A percentile compares a stretch with the other conserved stretches of the same genome.
Conservation (phyloP, 2,888 invertebrate species). For the Phania funesta region DNA sequence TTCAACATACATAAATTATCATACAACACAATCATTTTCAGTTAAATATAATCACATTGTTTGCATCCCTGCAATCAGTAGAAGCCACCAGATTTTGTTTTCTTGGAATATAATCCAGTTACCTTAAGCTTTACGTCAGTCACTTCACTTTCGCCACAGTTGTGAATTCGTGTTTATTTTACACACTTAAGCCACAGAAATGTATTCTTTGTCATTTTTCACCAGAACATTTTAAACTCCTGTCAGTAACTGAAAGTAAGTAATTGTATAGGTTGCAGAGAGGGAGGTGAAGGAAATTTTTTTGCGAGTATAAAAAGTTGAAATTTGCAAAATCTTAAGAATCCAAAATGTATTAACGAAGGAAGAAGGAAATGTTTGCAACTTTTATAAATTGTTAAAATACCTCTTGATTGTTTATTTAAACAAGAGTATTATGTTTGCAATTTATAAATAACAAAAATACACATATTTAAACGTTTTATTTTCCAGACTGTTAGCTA, state of each 20-base stretch:
- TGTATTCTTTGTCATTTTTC: slow-evolving; percentile 64
- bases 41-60: slow-evolving; percentile 3
- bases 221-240: slow-evolving; percentile 60
- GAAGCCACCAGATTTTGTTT: slow-evolving; percentile 35
- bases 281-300: slow-evolving; percentile 38
- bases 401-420: slow-evolving; percentile 65
- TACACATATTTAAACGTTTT: slow-evolving; percentile 58
- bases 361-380: slow-evolving; percentile 15
- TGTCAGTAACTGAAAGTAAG: slow-evolving; percentile 62
- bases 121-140: slow-evolving; percentile 60
- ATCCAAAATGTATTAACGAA: not conserved
- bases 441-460: slow-evolving; percentile 29
- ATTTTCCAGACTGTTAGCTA: slow-evolving; percentile 49
- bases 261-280: slow-evolving; percentile 56
- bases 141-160: slow-evolving; percentile 6
- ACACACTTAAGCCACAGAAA: slow-evolving; percentile 55
- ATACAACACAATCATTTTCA: slow-evolving; percentile 36
- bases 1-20: slow-evolving; percentile 58
- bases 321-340: slow-evolving; percentile 48
- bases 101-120: slow-evolving; percentile 56
- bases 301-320: slow-evolving; percentile 31
- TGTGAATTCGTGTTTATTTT: not conserved
- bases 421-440: slow-evolving; percentile 60
- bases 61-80: not conserved
- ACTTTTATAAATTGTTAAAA: slow-evolving; percentile 59